Conservation (phyloP, 1,140 invertebrate genomes). For the Adelges cooleyi region DNA sequence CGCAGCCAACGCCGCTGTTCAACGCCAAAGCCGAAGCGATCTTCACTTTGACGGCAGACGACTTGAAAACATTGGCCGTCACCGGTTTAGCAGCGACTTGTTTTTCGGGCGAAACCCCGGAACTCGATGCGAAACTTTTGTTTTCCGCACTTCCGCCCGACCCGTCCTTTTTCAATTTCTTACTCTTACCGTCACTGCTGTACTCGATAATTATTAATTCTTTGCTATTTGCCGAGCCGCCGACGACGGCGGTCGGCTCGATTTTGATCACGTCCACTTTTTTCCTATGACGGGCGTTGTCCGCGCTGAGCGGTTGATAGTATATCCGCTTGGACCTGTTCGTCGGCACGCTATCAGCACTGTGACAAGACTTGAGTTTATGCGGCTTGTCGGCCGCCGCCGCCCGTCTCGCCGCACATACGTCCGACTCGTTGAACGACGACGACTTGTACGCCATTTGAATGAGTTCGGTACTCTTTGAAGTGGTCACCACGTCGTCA, state of each 20-base stretch:
- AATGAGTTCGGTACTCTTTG: conserved; percentile 27
- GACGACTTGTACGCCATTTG: conserved; percentile 13
- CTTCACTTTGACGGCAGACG: conserved; percentile 4
- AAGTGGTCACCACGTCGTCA: conserved; percentile 26
- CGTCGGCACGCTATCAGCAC: conserved; percentile 7
- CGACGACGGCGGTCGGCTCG: conserved; percentile 30
- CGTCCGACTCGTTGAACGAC: conserved; percentile 16
- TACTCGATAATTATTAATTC: conserved; percentile 36
- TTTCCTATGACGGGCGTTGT: not conserved
- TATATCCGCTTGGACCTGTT: not conserved
- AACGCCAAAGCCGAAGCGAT: not conserved
- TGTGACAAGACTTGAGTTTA: conserved; percentile 19
- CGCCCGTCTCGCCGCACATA: too few relatives aligned
- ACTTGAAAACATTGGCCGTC: conserved; percentile 4
- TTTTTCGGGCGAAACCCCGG: not conserved
- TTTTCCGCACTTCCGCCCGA: not conserved
- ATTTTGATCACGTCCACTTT: conserved; percentile 34
- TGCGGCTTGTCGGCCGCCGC: not conserved
- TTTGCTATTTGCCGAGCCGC: conserved; percentile 32
- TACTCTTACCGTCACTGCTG: conserved; percentile 33
- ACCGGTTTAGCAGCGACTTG: not conserved
- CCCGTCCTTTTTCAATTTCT: conserved; percentile 31
- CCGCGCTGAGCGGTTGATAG: conserved; percentile 12
- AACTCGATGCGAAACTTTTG: conserved; percentile 1
- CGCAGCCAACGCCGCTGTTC: not conserved